A percentile compares a stretch with the other conserved stretches of the same genome.
Conservation (phyloP, 2,113 vertebrate genomes). For the Hypanus sabinus region DNA sequence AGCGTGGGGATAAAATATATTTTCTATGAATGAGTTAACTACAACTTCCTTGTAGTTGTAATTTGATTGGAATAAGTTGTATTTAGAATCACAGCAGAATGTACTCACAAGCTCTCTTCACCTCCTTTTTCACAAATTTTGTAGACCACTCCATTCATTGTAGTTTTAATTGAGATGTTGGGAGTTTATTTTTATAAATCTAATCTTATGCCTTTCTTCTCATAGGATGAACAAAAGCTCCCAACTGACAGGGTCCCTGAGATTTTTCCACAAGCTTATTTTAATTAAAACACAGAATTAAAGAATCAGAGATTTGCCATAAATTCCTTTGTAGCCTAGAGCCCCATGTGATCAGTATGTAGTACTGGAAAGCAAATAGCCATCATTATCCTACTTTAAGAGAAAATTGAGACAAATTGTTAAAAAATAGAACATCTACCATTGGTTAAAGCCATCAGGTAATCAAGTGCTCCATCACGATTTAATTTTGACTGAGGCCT, state of each 20-base stretch:
- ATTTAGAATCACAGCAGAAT: neutral
- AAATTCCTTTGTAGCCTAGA: neutral
- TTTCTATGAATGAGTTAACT: neutral
- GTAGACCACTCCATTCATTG: neutral
- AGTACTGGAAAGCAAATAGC: neutral
- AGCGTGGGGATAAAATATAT: neutral
- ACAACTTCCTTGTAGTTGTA: neutral
- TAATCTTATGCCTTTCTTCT: neutral
- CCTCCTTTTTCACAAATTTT: neutral
- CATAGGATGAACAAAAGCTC: neutral
- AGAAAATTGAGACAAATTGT: neutral
- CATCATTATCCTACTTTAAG: neutral
- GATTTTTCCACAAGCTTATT: neutral
- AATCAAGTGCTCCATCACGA: neutral
- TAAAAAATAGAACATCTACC: neutral
- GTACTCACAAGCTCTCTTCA: neutral
- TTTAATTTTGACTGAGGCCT: neutral
- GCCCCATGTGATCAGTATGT: neutral
- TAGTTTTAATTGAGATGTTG: neutral
- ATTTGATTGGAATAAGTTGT: neutral
- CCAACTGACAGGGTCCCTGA: neutral
- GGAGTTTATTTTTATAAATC: neutral
- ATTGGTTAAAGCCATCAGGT: neutral
- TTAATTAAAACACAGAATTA: constrained; percentile 17
- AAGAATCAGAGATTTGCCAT: neutral